phyloP scores from a whole-genome alignment of 2,113 vertebrate species.

The Gobiocypris rarus region DNA sequence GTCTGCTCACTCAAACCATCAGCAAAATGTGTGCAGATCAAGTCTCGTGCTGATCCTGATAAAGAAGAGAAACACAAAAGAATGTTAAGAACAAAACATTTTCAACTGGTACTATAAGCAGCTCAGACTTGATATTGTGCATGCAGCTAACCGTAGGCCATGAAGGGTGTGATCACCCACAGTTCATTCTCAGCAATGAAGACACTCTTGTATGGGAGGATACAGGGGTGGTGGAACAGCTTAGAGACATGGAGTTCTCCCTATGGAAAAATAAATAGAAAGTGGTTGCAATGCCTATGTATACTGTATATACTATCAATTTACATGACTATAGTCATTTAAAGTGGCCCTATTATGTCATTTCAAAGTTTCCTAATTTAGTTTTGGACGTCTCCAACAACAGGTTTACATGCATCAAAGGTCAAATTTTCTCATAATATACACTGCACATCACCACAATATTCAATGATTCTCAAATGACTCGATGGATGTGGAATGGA shows the following conservation, averaged over 20 bases:
- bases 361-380: no score
- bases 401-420: no score
- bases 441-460: no score
- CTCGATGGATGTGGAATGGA: no score
- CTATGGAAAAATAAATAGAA: conserved; percentile 62
- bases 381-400: no score
- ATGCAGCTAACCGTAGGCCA: conserved; percentile 90
- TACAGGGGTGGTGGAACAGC: conserved; percentile 93
- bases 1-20: conserved; percentile 94
- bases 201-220: conserved; percentile 93
- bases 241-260: conserved; percentile 94
- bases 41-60: conserved; percentile 93
- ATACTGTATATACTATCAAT: neutral
- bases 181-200: conserved; percentile 95
- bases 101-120: neutral
- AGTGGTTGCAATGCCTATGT: neutral
- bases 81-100: neutral
- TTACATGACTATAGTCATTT: no score
- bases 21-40: conserved; percentile 91
- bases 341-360: no score
- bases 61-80: neutral
- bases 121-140: neutral
- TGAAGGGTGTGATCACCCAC: conserved; percentile 96
- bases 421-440: no score
- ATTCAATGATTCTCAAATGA: no score